A percentile compares a stretch with the other conserved stretches of the same genome.
These are phyloP conservation scores for Myxocyprinus asiaticus DNA, from an alignment of 2,113 vertebrate species.

Conservation along the genomic window DNA sequence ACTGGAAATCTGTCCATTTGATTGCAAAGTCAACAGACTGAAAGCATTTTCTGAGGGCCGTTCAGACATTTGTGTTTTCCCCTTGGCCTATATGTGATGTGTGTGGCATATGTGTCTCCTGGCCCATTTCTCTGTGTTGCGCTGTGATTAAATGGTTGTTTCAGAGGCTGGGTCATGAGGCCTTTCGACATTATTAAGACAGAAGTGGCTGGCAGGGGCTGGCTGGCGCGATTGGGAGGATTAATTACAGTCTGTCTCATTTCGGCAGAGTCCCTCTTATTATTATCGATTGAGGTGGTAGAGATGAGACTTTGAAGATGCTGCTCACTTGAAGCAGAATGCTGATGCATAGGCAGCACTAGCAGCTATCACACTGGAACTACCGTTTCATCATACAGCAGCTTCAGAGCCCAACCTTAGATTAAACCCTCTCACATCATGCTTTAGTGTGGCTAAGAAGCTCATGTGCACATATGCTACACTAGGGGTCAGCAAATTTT, in stretches of 20 bases:
- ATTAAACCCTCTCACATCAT: conserved; percentile 21
- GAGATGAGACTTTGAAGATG: conserved; percentile 38
- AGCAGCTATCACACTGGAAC: background rate
- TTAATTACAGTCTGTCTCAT: conserved; percentile 52
- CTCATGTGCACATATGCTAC: background rate
- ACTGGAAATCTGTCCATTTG: conserved; percentile 1
- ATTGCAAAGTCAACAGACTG: conserved; percentile 23
- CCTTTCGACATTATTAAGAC: conserved; percentile 39
- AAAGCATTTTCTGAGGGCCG: conserved; percentile 32
- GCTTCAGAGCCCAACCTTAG: conserved; percentile 10
- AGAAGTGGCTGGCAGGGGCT: conserved; percentile 32
- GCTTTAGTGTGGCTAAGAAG: conserved; percentile 7
- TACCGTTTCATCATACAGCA: conserved; percentile 7
- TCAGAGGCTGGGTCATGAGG: conserved; percentile 44
- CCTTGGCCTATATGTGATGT: conserved; percentile 26
- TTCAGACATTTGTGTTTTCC: conserved; percentile 23
- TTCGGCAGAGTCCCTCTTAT: conserved; percentile 45
- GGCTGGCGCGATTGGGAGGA: conserved; percentile 34
- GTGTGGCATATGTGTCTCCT: conserved; percentile 37
- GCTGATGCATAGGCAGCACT: conserved; percentile 39
- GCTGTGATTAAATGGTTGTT: conserved; percentile 39
- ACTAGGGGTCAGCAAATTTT: background rate
- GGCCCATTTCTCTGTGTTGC: conserved; percentile 34
- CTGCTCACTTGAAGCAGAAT: conserved; percentile 16
- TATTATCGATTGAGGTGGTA: conserved; percentile 38